Evolutionary conservation across 2,797 vertebrate genomes (phyloP).

Genomic region (Amniataba percoides): DNA sequence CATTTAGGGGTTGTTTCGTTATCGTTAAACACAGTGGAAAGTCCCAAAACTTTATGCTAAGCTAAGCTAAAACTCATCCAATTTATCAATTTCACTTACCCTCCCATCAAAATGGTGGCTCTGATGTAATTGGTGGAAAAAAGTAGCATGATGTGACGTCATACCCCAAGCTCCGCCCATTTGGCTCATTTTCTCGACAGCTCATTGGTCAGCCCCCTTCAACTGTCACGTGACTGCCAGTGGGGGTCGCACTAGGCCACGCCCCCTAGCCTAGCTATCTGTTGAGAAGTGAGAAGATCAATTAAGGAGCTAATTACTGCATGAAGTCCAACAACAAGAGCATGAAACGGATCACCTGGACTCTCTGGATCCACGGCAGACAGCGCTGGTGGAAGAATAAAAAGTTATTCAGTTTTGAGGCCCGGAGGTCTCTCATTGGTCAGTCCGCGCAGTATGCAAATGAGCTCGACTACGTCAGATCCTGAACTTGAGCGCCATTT

Average conservation of each 20-base stretch:
- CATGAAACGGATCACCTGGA: background rate
- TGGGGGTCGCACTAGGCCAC: conserved; percentile 37
- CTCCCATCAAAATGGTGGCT: conserved; percentile 38
- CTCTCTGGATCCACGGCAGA: background rate
- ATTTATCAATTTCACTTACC: conserved; percentile 17
- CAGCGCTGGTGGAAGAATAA: conserved; percentile 9
- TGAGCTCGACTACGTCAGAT: conserved; percentile 88
- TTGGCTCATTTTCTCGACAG: conserved; percentile 83
- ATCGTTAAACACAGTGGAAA: conserved; percentile 7
- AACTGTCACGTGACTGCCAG: conserved; percentile 74
- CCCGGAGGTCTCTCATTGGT: conserved; percentile 85
- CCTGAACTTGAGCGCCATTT: conserved; percentile 96
- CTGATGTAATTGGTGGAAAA: conserved; percentile 80
- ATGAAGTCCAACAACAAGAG: conserved; percentile 38
- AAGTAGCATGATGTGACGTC: conserved; percentile 84
- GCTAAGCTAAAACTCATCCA: conserved; percentile 45
- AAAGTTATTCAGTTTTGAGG: conserved; percentile 72
- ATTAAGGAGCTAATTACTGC: conserved; percentile 28
- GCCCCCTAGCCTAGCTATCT: conserved; percentile 67
- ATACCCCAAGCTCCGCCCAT: conserved; percentile 70
- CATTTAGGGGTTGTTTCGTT: background rate
- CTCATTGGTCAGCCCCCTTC: conserved; percentile 54
- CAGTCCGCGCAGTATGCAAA: conserved; percentile 89
- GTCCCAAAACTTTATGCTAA: conserved; percentile 2
- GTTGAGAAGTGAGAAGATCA: conserved; percentile 20